These are phyloP conservation scores for Peromyscus eremicus DNA, from an alignment of 2,797 vertebrate species.

Conservation along the genomic window DNA sequence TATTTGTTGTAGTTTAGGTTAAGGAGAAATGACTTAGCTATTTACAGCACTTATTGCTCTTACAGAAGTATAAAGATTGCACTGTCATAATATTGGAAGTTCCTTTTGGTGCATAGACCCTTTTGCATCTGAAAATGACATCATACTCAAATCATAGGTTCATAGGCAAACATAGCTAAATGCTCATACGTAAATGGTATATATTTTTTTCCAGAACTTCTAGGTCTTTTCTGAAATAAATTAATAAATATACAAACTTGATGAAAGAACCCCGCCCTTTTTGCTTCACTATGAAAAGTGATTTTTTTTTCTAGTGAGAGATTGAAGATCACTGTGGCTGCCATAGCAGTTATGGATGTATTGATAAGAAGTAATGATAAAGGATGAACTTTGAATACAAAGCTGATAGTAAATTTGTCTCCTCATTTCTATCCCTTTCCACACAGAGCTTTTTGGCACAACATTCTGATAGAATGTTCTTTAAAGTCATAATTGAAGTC, in stretches of 20 bases:
- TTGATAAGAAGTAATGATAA: not conserved
- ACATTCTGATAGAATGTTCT: not conserved
- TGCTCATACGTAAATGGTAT: not conserved
- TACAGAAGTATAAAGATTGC: not conserved
- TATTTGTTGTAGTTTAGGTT: no score
- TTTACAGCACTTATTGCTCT: no score
- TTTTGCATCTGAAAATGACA: not conserved
- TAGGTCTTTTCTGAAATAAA: not conserved
- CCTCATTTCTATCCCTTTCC: not conserved
- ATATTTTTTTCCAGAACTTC: not conserved
- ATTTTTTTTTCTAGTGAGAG: not conserved
- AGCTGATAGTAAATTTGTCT: not conserved
- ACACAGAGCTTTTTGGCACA: not conserved
- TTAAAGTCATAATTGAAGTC: not conserved
- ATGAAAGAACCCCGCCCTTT: not conserved
- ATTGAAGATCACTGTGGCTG: not conserved
- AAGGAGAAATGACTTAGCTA: no score
- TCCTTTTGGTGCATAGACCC: fast-evolving
- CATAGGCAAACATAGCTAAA: not conserved
- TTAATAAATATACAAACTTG: not conserved
- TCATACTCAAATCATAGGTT: fast-evolving
- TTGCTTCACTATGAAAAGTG: not conserved
- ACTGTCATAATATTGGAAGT: not conserved
- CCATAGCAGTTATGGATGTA: not conserved
- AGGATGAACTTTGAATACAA: not conserved